Evolutionary conservation across 2,113 vertebrate genomes (phyloP).

Genomic region (Panthera uncia): DNA sequence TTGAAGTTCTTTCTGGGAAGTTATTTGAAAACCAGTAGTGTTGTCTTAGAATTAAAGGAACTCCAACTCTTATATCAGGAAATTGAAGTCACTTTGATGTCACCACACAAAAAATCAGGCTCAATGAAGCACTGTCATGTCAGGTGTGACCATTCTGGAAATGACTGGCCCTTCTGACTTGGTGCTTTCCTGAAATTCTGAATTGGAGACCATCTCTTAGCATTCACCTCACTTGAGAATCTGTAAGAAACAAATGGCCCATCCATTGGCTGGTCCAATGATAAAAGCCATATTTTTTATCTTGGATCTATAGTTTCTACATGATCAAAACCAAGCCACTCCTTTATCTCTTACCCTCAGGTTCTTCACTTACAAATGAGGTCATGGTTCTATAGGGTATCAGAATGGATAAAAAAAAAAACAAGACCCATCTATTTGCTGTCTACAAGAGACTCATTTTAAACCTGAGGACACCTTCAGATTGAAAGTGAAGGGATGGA

Average conservation of each 20-base stretch:
- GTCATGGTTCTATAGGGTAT: neutral
- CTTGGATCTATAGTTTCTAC: neutral
- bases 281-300: neutral
- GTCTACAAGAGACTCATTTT: no score
- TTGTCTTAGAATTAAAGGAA: neutral
- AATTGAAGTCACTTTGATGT: neutral
- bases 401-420: no score
- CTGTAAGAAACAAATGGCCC: neutral
- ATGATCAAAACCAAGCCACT: neutral
- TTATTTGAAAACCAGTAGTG: neutral
- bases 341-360: neutral
- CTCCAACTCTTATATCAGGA: neutral
- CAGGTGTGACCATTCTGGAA: neutral
- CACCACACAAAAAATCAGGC: neutral
- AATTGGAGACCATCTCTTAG: neutral
- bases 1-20: neutral
- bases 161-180: neutral
- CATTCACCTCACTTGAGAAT: neutral
- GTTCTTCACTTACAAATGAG: neutral
- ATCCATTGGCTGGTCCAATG: neutral
- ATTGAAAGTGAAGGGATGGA: no score
- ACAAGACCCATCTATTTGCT: no score
- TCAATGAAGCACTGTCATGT: neutral
- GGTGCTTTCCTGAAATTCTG: neutral
- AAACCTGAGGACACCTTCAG: no score